These are phyloP conservation scores for Balearica regulorum DNA, from an alignment of 2,797 vertebrate genomes.

Conservation along the genomic window DNA sequence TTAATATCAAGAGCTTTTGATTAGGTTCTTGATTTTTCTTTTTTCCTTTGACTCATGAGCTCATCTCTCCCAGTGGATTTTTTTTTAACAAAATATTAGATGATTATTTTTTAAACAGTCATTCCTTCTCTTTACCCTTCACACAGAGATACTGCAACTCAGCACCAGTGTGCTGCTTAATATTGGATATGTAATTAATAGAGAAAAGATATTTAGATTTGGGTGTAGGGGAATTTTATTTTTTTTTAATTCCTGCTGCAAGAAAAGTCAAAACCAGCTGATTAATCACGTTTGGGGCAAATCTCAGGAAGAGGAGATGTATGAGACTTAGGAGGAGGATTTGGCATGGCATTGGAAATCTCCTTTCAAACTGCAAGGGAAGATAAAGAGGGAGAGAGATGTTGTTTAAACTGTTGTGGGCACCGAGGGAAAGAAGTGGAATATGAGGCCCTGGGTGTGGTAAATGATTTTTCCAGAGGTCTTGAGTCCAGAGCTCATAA, in stretches of 20 bases:
- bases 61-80: background rate
- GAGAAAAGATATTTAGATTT: slow-evolving; percentile 21
- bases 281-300: slow-evolving; percentile 45
- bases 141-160: slow-evolving; percentile 30
- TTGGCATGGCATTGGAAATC: background rate
- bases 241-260: background rate
- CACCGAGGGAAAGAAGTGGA: background rate
- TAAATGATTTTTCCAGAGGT: background rate
- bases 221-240: background rate
- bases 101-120: slow-evolving; percentile 46
- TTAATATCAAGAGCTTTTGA: background rate
- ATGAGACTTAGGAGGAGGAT: slow-evolving; percentile 25
- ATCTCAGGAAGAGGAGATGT: background rate
- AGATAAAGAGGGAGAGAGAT: background rate
- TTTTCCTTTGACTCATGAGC: background rate
- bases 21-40: background rate
- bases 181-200: slow-evolving; percentile 60
- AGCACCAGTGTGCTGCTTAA: slow-evolving; percentile 30
- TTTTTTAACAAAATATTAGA: slow-evolving; percentile 12
- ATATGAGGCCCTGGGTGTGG: accelerated
- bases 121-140: background rate
- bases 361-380: background rate
- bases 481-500: background rate
- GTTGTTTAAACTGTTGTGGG: background rate
- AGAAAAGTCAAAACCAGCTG: slow-evolving; percentile 20